Evolutionary conservation across 1,140 invertebrate genomes (phyloP).

Genomic region (Caenorhabditis tropicalis): DNA sequence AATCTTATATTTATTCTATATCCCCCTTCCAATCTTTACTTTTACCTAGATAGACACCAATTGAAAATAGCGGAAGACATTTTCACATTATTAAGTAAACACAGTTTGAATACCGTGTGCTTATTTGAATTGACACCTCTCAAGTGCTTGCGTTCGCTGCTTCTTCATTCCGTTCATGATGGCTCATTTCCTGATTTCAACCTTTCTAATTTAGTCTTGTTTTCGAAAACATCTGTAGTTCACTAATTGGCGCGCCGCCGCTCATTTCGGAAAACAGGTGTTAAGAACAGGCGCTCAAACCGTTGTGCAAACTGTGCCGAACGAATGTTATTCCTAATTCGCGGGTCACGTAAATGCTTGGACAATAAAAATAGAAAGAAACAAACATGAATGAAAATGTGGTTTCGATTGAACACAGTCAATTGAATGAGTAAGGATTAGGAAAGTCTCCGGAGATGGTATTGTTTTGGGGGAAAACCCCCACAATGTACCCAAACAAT

Average conservation of each 20-base stretch:
- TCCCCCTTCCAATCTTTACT: background rate
- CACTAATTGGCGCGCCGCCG: background rate
- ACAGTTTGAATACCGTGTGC: background rate
- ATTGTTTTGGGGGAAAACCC: background rate
- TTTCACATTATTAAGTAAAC: conserved; percentile 41
- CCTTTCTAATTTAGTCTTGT: background rate
- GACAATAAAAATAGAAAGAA: conserved; percentile 39
- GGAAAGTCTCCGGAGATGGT: background rate
- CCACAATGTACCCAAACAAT: background rate
- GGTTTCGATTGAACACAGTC: background rate
- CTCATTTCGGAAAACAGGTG: conserved; percentile 37
- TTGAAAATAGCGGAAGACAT: conserved; percentile 38
- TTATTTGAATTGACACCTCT: conserved; percentile 34
- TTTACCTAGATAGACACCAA: conserved; percentile 16
- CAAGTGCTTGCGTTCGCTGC: conserved; percentile 27
- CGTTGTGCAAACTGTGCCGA: conserved; percentile 17
- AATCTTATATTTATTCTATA: conserved; percentile 23
- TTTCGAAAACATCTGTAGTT: background rate
- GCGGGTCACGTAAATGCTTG: conserved; percentile 6
- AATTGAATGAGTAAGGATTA: conserved; percentile 6
- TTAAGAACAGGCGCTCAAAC: conserved; percentile 40
- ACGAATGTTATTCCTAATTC: conserved; percentile 17
- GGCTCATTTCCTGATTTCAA: background rate
- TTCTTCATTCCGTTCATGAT: background rate
- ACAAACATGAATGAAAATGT: background rate